Base-by-base conservation (phyloP, 2,888 invertebrate genomes). In the Eupithecia subfuscata region DNA sequence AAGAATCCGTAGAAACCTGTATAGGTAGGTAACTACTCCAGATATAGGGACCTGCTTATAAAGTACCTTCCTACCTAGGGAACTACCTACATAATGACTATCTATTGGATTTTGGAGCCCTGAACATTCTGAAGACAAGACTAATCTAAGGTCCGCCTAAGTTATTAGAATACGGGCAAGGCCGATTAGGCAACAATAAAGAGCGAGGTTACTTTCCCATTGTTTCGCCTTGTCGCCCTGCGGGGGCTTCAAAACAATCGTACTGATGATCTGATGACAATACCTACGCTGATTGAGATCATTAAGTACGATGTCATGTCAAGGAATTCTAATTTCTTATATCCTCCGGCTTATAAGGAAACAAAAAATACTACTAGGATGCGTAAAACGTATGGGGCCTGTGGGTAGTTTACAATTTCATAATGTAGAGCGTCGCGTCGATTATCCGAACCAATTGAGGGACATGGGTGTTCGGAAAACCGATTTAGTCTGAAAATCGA, bases 201-300 rank as follows among this genome's bases (percentile, higher is more conserved):
- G 80, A 82, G 80, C 80, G 88, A 89, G 88, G 89, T 70, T 84
- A 85, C 87, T 89, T 89, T 89, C 88, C 83, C 83, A 84, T 83
- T 84, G 87, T 87, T 82, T 89, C 77, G 77, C 78, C 79, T 78
- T 76, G 75, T 71, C 64, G 71, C 70, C 73, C 77, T 43, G 68
- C 75, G 73, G 71, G 73, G 70, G 71, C 73, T 73, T 18, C n/a
- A n/a, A n/a, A 37, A 45, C 34, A 63, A 70, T 68, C 73, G 65
- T 78, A 79, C 76, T 75, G 78, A 69, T 69, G 30, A 3, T 9
- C 1, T 56, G 56, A 56, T 56, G 52, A 56, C 52, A 56, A 56
- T 56, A n/a, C n/a, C n/a, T n/a, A 11, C 52, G 1, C 52, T 4
- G 52, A 56, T 56, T 9, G 52, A 56, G 63, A 25, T 63, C 30